Evolutionary conservation across 1,140 invertebrate genomes (phyloP).

Genomic region (Conus betulinus): DNA sequence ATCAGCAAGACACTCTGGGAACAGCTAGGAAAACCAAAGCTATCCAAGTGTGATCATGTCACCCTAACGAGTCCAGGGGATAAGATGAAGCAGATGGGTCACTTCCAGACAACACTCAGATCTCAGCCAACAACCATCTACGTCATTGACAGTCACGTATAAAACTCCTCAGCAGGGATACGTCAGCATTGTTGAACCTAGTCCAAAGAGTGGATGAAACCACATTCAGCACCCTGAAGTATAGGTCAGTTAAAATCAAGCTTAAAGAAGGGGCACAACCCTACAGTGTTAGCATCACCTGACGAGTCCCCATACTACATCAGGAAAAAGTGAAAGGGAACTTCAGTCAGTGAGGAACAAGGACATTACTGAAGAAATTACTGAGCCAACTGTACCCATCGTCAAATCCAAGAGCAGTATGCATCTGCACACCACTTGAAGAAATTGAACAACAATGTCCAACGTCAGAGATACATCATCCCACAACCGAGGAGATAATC

Average conservation of each 20-base stretch:
- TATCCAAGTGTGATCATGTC: no score
- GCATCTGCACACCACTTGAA: neutral
- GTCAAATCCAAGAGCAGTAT: neutral
- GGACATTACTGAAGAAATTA: neutral
- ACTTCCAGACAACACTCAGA: neutral
- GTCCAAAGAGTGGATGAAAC: neutral
- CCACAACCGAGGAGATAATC: neutral
- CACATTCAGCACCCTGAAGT: neutral
- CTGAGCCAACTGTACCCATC: slow-evolving; percentile 17
- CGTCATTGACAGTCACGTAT: no score
- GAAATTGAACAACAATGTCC: neutral
- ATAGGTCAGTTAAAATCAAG: neutral
- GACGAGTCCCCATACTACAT: neutral
- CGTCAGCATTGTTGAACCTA: neutral
- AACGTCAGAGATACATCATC: slow-evolving; percentile 3
- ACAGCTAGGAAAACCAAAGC: neutral
- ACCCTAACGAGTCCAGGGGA: neutral
- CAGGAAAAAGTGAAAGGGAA: slow-evolving; percentile 6
- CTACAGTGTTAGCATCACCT: neutral
- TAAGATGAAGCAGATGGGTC: neutral
- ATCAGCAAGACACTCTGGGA: no score
- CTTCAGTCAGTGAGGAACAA: slow-evolving; percentile 7
- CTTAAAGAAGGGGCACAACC: neutral
- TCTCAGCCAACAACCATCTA: no score
- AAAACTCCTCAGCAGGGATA: slow-evolving; percentile 11